Evolutionary conservation across 2,113 vertebrate species (phyloP), one percentile per base, ranked within the genome.

Genomic region (Morone chrysops): DNA sequence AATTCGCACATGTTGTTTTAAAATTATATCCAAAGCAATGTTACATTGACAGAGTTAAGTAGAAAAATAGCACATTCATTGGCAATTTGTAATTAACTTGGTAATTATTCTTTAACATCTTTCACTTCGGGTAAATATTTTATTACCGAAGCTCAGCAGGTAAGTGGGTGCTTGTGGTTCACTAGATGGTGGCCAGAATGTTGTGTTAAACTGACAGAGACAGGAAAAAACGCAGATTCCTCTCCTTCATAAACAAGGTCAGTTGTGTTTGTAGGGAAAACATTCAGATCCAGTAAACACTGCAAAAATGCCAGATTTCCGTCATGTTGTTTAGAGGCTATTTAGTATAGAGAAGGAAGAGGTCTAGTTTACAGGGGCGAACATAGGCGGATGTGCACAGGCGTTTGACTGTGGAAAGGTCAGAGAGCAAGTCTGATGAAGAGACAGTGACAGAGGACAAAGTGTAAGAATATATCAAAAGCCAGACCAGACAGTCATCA

Each of bases 231-330:
- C 14, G 50, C 76, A 79, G 63, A 89, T 84, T 88, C 77, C 70
- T 80, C 50, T 71, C 53, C 36, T 82, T 66, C 72, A 72, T 87
- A 89, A 93, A 94, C 90, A 92, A 89, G 69, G 78, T 75, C 88
- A 83, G 79, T 88, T 78, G 67, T 86, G 82, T 89, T 90, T 78
- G 89, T 51, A 80, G 38, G 80, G 62, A 89, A 91, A 94, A 90
- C 83, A 89, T 91, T 91, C 13, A 5, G 61, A 78, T 93, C 81
- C 88, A 78, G 87, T 93, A 94, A 94, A 92, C 76, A 76, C 16
- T 2, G 57, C 22, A 48, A 63, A 78, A 87, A 76, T 0, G 16
- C 53, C 73, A 86, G 60, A 60, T 87, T 89, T 90, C 87, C 82
- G 66, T 14, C 57, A 69, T 69, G 70, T 82, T 70, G 60, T 90